Evolutionary conservation across 1,140 invertebrate species (phyloP), one percentile per base, ranked within the genome.

Genomic region (Lysiphlebus fabarum): DNA sequence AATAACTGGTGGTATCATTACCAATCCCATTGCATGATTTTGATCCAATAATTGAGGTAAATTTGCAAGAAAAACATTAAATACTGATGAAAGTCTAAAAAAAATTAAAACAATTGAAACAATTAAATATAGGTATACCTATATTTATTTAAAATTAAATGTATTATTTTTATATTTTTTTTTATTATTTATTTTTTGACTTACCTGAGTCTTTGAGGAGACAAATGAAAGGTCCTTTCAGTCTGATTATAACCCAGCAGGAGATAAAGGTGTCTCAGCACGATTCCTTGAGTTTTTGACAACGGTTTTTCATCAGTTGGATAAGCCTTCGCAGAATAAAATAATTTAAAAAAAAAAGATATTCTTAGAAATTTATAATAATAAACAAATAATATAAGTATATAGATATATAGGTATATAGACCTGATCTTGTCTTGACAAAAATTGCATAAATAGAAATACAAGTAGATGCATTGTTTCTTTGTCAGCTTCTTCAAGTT

Each of bases 381-480:
- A 26, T 26, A 26, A 26, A n/a, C n/a, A n/a, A n/a, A n/a, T n/a
- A n/a, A n/a, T n/a, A n/a, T n/a, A n/a, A n/a, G n/a, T n/a, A n/a
- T n/a, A n/a, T n/a, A n/a, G n/a, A n/a, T n/a, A n/a, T n/a, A n/a
- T n/a, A n/a, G n/a, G n/a, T n/a, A n/a, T n/a, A n/a, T 56, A 9
- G 9, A 53, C 89, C 78, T 88, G 85, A 70, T 87, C 86, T 44
- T 83, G 82, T 64, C 90, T 82, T 0, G 91, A 93, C 65, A 95
- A 80, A 75, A 94, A 95, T 80, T 97, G 96, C 90, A 99, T 96
- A 4, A 99, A 83, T 7, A 99, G 84, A 70, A 96, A 95, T 3
- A 98, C 89, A n/a, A 98, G 79, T 14, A 98, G 81, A 77, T 98
- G 96, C 61, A 96, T 92, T 0, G 96, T 97, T 80, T 98, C 95